Evolutionary conservation across 92 coral and sea anemone species (phyloP).

Genomic region (Epizoanthus rinbou): DNA sequence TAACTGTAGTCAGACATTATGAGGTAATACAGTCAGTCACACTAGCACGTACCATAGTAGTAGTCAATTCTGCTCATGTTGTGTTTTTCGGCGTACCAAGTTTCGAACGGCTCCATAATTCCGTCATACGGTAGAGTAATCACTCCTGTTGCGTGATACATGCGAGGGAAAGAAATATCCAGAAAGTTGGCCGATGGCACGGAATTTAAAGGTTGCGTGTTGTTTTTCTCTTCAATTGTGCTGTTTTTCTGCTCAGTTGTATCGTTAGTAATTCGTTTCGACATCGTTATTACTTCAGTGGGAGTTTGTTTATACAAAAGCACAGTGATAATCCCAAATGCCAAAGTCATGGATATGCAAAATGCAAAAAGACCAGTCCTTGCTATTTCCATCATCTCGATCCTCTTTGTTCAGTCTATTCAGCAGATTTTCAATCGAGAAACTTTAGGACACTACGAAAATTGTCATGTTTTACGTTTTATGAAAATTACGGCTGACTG

Average conservation of each 20-base stretch:
- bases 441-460: neutral
- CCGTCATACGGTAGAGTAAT: conserved; percentile 61
- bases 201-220: neutral
- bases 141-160: conserved; percentile 57
- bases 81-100: conserved; percentile 54
- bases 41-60: conserved; percentile 44
- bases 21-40: neutral
- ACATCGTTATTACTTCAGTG: conserved; percentile 12
- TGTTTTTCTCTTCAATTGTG: conserved; percentile 4
- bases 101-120: conserved; percentile 58
- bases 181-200: neutral
- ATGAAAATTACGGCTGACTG: conserved; percentile 4
- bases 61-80: conserved; percentile 61
- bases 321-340: conserved; percentile 24
- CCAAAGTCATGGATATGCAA: conserved; percentile 25
- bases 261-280: conserved; percentile 32
- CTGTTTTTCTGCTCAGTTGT: conserved; percentile 18
- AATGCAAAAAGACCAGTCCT: conserved; percentile 18
- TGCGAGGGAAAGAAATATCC: conserved; percentile 37
- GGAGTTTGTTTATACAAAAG: conserved; percentile 22
- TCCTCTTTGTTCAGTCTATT: neutral
- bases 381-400: neutral
- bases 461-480: neutral
- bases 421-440: neutral
- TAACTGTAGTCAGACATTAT: no score